Percentiles rank a stretch among this genome's conserved stretches.
Evolutionary conservation across 1,140 invertebrate genomes (phyloP).

Genomic region (Pseudomyrmex pallidus): DNA sequence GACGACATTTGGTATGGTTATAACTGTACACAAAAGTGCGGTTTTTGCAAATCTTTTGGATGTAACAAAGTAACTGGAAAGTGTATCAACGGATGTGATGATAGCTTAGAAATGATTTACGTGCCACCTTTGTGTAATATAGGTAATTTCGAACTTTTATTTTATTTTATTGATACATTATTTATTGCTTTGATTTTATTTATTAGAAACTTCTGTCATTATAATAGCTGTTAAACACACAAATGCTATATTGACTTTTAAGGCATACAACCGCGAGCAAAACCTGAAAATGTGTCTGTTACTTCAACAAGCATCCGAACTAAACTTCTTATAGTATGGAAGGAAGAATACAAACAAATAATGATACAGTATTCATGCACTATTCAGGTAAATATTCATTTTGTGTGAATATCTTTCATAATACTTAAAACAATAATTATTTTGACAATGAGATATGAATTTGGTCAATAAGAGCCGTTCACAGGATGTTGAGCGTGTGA

Average conservation of each 20-base stretch:
- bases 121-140: constrained; percentile 63
- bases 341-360: constrained; percentile 32
- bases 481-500: too few species aligned
- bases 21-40: background rate
- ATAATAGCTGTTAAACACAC: background rate
- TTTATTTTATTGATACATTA: too few species aligned
- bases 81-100: constrained; percentile 39
- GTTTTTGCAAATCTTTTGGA: fast-evolving
- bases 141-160: constrained; percentile 43
- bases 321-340: background rate
- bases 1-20: background rate
- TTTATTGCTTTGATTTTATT: background rate
- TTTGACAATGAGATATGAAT: too few species aligned
- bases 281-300: background rate
- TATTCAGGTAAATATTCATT: constrained; percentile 42
- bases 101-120: constrained; percentile 8
- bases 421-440: too few species aligned
- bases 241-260: background rate
- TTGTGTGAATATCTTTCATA: too few species aligned
- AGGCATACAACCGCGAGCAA: constrained; percentile 28
- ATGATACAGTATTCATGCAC: constrained; percentile 1
- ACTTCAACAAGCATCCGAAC: constrained; percentile 42
- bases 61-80: constrained; percentile 60
- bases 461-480: too few species aligned
- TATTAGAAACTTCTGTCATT: background rate